Base-by-base conservation (phyloP, 2,888 invertebrate genomes). In the Deilephila porcellus region DNA sequence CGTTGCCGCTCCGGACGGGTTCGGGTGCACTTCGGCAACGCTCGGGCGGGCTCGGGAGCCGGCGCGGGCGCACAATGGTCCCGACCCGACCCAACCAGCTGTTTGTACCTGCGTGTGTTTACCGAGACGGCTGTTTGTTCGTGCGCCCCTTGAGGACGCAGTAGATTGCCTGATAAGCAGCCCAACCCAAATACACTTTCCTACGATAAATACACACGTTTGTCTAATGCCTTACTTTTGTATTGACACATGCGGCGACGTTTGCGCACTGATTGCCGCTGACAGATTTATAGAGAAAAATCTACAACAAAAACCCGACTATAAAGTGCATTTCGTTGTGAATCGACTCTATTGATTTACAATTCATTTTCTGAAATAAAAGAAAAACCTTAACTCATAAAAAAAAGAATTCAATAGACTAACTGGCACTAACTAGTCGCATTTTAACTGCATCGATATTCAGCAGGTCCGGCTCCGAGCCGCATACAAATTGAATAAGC, bases 51-150 rank as follows among this genome's bases (percentile, higher is more conserved):
- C 29, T 72, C 71, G 71, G 78, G 76, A 74, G 76, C 76, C 85
- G 87, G 83, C 86, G 88, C 88, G 79, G 80, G 86, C 86, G 87
- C 88, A 88, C 89, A 89, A 88, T 86, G 78, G 83, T 77, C 76
- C 77, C 77, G 72, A 75, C 74, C 77, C 79, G 81, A 80, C 77
- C 83, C 84, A 77, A 82, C 87, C 91, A 91, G 89, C 91, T 91
- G 92, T 88, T 89, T 86, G 88, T 90, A 92, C 91, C 92, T 91
- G 91, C 81, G 82, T 76, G 60, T 90, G 88, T 90, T 91, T 90
- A 83, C 86, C 74, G 79, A 83, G 83, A 82, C 81, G 78, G 77
- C 81, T 85, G 80, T 84, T 83, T 82, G 80, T 80, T 76, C 80
- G 77, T 75, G 71, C 76, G 74, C 80, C 78, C 81, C 82, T 77